Evolutionary conservation across 1,140 invertebrate genomes (phyloP), one percentile per base, ranked within the genome.

Genomic region (Anastatus disparis): DNA sequence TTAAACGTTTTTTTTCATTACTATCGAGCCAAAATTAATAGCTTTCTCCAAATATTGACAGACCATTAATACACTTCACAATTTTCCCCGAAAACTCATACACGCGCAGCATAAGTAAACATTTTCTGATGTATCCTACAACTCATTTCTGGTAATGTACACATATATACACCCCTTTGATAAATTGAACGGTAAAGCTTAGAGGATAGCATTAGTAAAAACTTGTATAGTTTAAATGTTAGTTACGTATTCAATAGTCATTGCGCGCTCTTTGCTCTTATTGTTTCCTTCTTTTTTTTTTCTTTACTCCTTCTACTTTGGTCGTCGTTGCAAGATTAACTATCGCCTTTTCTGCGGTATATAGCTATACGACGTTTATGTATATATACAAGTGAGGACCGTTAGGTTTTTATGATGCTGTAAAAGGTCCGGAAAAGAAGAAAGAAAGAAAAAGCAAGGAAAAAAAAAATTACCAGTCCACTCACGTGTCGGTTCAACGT

Each of bases 381-480:
- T n/a, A n/a, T n/a, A 13, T 26, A 75, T 76, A 75, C 64, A 71
- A 76, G 13, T 17, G 26, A 31, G 27, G n/a, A n/a, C 70, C 78
- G 69, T 78, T 78, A 75, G 42, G 63, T 70, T 76, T 78, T 78
- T 78, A 78, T 62, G 76, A 74, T 62, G 72, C 68, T 65, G 66
- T 78, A 77, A 78, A 78, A 77, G 72, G 56, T 22, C 53, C 17
- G 66, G 50, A 27, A 64, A 74, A n/a, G n/a, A n/a, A n/a, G n/a
- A n/a, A n/a, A n/a, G n/a, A n/a, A n/a, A n/a, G n/a, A n/a, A 65
- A 58, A 56, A 50, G 68, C 15, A 52, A 9, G 71, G 44, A 46
- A 68, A 63, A 68, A 64, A 79, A 76, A 76, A 77, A 82, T 84
- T 78, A 71, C 75, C 50, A 80, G 77, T 79, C 74, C 68, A 65